Percentiles rank a stretch among this genome's conserved stretches.
These are phyloP conservation scores for Nicator chloris DNA, from an alignment of 2,113 vertebrate genomes.

Conservation along the genomic window DNA sequence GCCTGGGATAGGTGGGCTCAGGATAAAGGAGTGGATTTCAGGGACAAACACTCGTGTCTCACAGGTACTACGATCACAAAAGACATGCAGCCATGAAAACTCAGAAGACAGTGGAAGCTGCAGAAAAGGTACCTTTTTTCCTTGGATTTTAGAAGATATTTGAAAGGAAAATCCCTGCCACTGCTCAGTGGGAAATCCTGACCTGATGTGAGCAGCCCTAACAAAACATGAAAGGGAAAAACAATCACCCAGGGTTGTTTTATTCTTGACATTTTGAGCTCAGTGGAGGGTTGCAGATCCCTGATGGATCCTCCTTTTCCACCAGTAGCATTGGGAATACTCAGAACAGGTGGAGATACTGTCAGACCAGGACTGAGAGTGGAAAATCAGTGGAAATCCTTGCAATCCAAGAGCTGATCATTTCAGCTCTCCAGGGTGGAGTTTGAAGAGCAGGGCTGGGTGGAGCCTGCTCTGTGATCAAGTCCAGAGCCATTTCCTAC, in stretches of 20 bases:
- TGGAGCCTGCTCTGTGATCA: not conserved
- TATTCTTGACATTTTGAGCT: not conserved
- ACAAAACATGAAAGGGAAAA: not conserved
- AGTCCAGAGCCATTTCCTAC: not conserved
- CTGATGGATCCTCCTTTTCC: not conserved
- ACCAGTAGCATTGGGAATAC: not conserved
- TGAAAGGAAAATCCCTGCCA: not conserved
- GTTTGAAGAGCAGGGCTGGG: not conserved
- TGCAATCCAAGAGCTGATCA: not conserved
- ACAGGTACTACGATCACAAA: conserved; percentile 95
- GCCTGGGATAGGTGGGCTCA: not conserved
- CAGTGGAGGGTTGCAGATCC: not conserved
- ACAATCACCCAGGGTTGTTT: not conserved
- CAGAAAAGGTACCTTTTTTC: conserved; percentile 82
- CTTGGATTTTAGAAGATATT: not conserved
- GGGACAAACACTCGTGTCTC: not conserved
- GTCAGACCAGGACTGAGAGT: not conserved
- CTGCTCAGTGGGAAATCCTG: not conserved
- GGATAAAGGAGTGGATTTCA: not conserved
- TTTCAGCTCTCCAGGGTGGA: not conserved
- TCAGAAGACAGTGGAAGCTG: conserved; percentile 96
- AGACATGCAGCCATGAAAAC: conserved; percentile 92
- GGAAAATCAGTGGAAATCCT: not conserved
- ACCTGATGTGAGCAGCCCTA: not conserved
- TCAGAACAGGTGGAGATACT: not conserved